Conservation (phyloP, 2,797 vertebrate genomes). For the Takifugu ocellatus region DNA sequence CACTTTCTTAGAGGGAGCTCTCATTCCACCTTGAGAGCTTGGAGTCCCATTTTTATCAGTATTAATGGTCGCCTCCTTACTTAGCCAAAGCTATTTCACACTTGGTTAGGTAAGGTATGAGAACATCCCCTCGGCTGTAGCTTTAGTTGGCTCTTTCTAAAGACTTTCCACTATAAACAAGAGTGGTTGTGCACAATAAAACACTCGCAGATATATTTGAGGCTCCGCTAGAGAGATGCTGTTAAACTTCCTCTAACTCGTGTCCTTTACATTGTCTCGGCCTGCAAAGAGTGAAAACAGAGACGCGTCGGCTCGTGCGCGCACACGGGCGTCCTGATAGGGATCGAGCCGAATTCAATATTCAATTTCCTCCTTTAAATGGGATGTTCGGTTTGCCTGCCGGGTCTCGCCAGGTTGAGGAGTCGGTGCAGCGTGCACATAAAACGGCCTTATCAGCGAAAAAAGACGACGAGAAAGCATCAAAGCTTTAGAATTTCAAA, state of each 20-base stretch:
- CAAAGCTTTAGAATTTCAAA: slow-evolving; percentile 27
- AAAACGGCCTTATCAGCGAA: slow-evolving; percentile 52
- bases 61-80: slow-evolving; percentile 83
- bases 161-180: slow-evolving; percentile 74
- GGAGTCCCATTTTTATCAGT: slow-evolving; percentile 79
- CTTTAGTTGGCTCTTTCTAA: slow-evolving; percentile 75
- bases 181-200: slow-evolving; percentile 66
- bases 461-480: slow-evolving; percentile 25
- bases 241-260: slow-evolving; percentile 44
- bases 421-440: slow-evolving; percentile 38
- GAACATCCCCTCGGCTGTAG: slow-evolving; percentile 78
- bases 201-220: slow-evolving; percentile 7
- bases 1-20: slow-evolving; percentile 76
- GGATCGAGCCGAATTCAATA: slow-evolving; percentile 51
- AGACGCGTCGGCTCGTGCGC: not conserved
- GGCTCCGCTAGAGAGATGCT: slow-evolving; percentile 47
- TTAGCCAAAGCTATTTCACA: slow-evolving; percentile 86
- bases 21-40: slow-evolving; percentile 80
- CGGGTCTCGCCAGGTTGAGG: slow-evolving; percentile 53
- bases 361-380: slow-evolving; percentile 64
- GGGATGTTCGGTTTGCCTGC: slow-evolving; percentile 49
- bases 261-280: slow-evolving; percentile 35
- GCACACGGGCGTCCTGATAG: slow-evolving; percentile 15
- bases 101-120: slow-evolving; percentile 80
- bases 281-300: slow-evolving; percentile 10